Conservation (phyloP, 2,797 vertebrate species). For the Gouania willdenowi region DNA sequence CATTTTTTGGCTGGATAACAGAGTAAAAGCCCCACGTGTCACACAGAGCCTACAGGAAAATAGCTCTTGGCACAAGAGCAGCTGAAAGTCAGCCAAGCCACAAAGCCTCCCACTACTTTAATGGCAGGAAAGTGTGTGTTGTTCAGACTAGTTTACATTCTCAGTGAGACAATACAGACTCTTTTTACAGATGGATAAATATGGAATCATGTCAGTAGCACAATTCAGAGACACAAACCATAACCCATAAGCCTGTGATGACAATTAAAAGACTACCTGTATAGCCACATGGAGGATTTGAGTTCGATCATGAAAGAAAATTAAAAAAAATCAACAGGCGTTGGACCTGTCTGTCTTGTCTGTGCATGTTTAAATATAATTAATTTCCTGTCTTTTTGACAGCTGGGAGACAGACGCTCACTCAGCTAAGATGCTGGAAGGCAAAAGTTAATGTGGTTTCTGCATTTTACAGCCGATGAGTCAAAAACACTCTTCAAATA, state of each 20-base stretch:
- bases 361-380: constrained; percentile 34
- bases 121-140: constrained; percentile 32
- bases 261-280: constrained; percentile 12
- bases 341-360: constrained; percentile 44
- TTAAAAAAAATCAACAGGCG: constrained; percentile 12
- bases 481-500: constrained; percentile 43
- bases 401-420: constrained; percentile 23
- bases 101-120: constrained; percentile 30
- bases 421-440: constrained; percentile 15
- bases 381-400: constrained; percentile 44
- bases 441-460: constrained; percentile 25
- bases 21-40: constrained; percentile 44
- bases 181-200: constrained; percentile 23
- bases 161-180: constrained; percentile 1
- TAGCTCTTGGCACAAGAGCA: constrained; percentile 71
- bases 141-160: constrained; percentile 7
- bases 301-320: constrained; percentile 26
- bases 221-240: constrained; percentile 7
- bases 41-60: constrained; percentile 50
- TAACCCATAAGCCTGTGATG: constrained; percentile 15
- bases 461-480: constrained; percentile 30
- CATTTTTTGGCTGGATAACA: constrained; percentile 66
- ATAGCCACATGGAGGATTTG: constrained; percentile 15
- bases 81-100: constrained; percentile 69
- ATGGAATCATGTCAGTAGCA: constrained; percentile 17